Conservation (phyloP, 2,113 vertebrate genomes). For the Nanorana parkeri region DNA sequence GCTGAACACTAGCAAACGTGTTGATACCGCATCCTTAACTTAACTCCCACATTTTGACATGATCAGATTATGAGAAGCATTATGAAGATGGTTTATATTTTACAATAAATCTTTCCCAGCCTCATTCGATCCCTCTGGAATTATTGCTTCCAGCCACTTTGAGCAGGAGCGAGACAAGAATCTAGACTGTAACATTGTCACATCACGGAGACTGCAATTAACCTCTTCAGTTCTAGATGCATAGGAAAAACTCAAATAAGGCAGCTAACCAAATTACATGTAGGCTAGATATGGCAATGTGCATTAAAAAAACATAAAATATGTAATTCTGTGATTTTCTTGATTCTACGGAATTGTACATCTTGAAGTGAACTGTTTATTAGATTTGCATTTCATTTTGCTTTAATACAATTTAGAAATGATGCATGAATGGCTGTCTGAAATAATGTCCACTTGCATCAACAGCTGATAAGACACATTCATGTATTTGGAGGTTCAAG, state of each 20-base stretch:
- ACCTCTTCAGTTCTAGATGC: background rate
- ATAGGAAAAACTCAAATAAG: background rate
- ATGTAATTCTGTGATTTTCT: too few relatives aligned
- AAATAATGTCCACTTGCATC: too few relatives aligned
- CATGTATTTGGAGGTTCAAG: too few relatives aligned
- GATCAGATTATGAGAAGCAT: slow-evolving; percentile 46
- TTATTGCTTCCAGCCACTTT: slow-evolving; percentile 10
- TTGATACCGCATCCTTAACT: slow-evolving; percentile 32
- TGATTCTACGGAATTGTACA: too few relatives aligned
- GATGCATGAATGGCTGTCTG: too few relatives aligned
- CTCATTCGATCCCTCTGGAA: slow-evolving; percentile 37
- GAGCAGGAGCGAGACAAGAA: slow-evolving; percentile 24
- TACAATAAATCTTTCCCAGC: slow-evolving; percentile 48
- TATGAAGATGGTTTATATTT: slow-evolving; percentile 39
- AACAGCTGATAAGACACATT: too few relatives aligned
- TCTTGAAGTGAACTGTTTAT: too few relatives aligned
- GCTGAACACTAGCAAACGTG: slow-evolving; percentile 8
- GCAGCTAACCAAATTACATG: too few relatives aligned
- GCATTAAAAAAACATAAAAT: too few relatives aligned
- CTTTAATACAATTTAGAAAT: too few relatives aligned
- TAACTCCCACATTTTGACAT: slow-evolving; percentile 46
- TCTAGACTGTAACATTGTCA: slow-evolving; percentile 8
- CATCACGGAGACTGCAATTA: slow-evolving; percentile 6
- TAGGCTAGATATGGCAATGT: too few relatives aligned
- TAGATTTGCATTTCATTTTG: too few relatives aligned